Conservation (phyloP, 2,113 vertebrate genomes). For the Psittacus erithacus region DNA sequence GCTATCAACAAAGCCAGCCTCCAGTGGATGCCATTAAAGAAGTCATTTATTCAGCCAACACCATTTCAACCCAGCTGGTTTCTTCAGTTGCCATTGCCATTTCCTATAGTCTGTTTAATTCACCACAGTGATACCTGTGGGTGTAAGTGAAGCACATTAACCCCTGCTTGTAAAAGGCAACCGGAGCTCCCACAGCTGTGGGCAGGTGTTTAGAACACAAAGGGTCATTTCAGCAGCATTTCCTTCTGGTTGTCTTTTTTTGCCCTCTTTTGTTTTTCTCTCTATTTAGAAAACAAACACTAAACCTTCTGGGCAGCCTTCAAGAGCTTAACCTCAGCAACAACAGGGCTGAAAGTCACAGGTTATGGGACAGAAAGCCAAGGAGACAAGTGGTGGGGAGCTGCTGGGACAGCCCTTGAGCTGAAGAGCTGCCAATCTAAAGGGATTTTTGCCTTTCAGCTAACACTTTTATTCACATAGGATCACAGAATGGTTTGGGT, state of each 20-base stretch:
- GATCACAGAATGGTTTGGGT: neutral
- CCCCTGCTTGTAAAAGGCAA: neutral
- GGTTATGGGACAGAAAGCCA: neutral
- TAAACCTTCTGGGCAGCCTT: neutral
- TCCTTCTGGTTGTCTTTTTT: neutral
- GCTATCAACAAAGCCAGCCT: conserved; percentile 10
- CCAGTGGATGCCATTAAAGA: neutral
- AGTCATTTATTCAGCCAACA: neutral
- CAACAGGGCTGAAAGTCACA: neutral
- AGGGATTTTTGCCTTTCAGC: conserved; percentile 23
- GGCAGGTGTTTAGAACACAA: neutral
- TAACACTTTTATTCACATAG: neutral
- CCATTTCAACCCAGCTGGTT: neutral
- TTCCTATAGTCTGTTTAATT: neutral
- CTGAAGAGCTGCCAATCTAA: neutral
- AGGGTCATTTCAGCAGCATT: neutral
- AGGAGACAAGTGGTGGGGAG: neutral
- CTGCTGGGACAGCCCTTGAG: conserved; percentile 2
- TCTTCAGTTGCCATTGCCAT: neutral
- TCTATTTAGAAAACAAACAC: neutral
- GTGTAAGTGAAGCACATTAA: neutral
- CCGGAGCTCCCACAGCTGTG: neutral
- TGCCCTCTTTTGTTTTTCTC: neutral
- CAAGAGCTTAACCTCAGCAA: conserved; percentile 23
- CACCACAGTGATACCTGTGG: neutral